Percentiles rank a stretch among this genome's conserved stretches.
phyloP scores from a whole-genome alignment of 2,888 invertebrate species.

The Muscina levida region DNA sequence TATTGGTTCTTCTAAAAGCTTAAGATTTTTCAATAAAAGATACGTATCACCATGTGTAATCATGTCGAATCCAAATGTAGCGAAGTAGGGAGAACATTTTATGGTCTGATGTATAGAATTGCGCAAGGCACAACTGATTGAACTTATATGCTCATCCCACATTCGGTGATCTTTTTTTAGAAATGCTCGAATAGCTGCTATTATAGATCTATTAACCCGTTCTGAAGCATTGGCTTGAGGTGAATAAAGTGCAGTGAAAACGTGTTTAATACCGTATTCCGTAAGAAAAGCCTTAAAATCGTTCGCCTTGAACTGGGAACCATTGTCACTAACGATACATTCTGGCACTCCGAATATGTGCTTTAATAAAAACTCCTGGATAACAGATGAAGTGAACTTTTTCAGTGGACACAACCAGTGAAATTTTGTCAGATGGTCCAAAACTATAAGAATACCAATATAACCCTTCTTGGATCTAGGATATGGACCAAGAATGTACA shows the following conservation, averaged over 20 bases:
- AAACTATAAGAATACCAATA: neutral
- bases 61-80: slow-evolving; percentile 15
- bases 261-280: neutral
- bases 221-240: neutral
- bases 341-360: neutral
- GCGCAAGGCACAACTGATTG: slow-evolving; percentile 20
- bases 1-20: slow-evolving; percentile 25
- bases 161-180: neutral
- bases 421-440: neutral
- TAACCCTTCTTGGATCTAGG: neutral
- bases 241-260: slow-evolving; percentile 18
- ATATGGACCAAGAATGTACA: neutral
- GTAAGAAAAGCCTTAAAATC: slow-evolving; percentile 21
- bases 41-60: neutral
- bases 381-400: neutral
- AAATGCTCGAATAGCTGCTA: slow-evolving; percentile 25
- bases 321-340: neutral
- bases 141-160: slow-evolving; percentile 39
- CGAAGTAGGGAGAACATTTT: slow-evolving; percentile 1
- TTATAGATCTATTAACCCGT: neutral
- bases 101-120: neutral
- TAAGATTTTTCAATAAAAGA: neutral
- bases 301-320: neutral
- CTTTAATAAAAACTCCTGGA: neutral
- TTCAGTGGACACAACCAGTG: neutral